phyloP scores from a whole-genome alignment of 2,113 vertebrate species.

The Gavia stellata region DNA sequence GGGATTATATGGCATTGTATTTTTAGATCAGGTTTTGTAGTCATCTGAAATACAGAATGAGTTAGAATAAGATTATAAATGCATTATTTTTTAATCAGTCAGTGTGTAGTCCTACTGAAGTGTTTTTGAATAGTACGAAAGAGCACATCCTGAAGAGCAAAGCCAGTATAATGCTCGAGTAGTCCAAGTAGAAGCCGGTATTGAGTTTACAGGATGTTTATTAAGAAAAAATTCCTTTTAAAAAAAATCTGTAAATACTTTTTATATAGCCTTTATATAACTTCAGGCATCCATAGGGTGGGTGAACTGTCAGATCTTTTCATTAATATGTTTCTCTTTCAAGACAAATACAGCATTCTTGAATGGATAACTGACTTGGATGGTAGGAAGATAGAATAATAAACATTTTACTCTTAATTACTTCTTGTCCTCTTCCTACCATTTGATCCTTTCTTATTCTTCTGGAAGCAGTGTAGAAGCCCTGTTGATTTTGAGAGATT shows the following conservation, averaged over 20 bases:
- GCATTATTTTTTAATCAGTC: not conserved
- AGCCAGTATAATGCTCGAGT: not conserved
- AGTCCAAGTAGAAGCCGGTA: not conserved
- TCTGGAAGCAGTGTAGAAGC: not conserved
- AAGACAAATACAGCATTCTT: not conserved
- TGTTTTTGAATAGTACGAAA: not conserved
- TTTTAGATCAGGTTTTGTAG: not conserved
- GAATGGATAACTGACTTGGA: not conserved
- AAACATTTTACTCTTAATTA: not conserved
- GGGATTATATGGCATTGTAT: not conserved
- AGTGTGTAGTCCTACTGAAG: not conserved
- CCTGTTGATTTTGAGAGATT: not conserved
- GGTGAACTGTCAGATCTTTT: not conserved
- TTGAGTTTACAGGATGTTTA: not conserved
- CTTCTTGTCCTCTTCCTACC: not conserved
- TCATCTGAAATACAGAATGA: not conserved
- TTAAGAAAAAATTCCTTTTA: not conserved
- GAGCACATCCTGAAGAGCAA: not conserved
- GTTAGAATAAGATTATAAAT: not conserved
- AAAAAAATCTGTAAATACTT: not conserved
- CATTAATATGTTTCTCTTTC: not conserved
- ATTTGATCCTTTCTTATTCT: not conserved
- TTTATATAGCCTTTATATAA: not conserved
- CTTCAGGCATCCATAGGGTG: not conserved
- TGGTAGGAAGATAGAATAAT: not conserved